Base-by-base conservation (phyloP, 2,888 invertebrate genomes). In the Odontocolon sp. region DNA sequence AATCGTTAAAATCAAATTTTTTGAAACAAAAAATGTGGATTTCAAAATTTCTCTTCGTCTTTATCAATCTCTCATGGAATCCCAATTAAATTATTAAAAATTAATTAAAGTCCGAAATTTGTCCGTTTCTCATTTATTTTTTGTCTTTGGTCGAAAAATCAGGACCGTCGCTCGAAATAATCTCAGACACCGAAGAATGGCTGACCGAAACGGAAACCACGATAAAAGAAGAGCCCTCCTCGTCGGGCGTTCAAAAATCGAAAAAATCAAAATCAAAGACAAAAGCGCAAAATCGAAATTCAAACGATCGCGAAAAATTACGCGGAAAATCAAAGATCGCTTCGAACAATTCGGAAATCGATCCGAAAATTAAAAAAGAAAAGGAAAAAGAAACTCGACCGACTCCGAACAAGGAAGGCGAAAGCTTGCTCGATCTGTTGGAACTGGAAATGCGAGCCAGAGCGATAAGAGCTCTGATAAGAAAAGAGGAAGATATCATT, bases 391-490 rank as follows among this genome's bases (percentile, higher is more conserved):
- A 81, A 4, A 84, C 81, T 57, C 82, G 83, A 2, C 61, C 74
- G 3, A 36, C 26, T 23, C 85, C 87, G 59, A 85, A 84, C 67
- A 89, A 90, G 67, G 90, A 90, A 70, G 90, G 90, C 0, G 91
- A 91, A 72, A 91, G 91, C 81, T 86, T 92, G 23, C 88, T 93
- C 77, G 93, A 93, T 85, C 87, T 93, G 28, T 84, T 93, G 59
- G 93, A 93, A 82, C 85, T 93, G 56, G 93, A 93, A 86, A 93
- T 93, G 92, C 90, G 93, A 82, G 93, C 93, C 0, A 87, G 92
- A 64, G 93, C 93, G 3, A 93, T 93, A 78, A 91, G 92, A 81
- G 92, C 92, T 26, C 89, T 93, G 80, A 90, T 90, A 74, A 86
- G 90, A 8, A 90, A 90, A 77, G 90, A 90, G 70, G 90, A 90